phyloP scores from a whole-genome alignment of 2,888 invertebrate species.

The Zootermopsis nevadensis region DNA sequence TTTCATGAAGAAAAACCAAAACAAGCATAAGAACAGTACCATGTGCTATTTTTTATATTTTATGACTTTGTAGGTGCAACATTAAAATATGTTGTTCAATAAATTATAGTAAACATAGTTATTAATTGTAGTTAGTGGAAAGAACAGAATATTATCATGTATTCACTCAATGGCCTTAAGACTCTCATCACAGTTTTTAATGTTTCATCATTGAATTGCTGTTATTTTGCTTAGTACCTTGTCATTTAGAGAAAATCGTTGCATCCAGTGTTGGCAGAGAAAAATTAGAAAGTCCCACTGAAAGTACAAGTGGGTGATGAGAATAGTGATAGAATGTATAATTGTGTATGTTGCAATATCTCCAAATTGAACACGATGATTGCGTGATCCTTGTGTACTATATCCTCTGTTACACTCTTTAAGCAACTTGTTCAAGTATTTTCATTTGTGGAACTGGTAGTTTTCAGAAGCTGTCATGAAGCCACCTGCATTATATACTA shows the following conservation, averaged over 20 bases:
- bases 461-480: not conserved
- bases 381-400: not conserved
- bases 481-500: not conserved
- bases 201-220: constrained; percentile 37
- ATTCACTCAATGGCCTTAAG: constrained; percentile 52
- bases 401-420: not conserved
- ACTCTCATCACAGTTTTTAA: constrained; percentile 45
- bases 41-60: constrained; percentile 53
- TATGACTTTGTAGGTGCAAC: constrained; percentile 48
- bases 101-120: constrained; percentile 41
- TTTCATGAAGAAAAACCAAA: constrained; percentile 40
- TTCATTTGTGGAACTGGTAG: not conserved
- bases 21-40: constrained; percentile 43
- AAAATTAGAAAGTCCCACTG: too few species aligned
- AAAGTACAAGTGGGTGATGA: not conserved
- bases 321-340: not conserved
- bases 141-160: constrained; percentile 39
- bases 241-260: not conserved
- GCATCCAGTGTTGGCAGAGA: not conserved
- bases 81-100: constrained; percentile 47
- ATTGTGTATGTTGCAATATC: not conserved
- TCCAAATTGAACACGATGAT: not conserved
- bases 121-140: constrained; percentile 44
- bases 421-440: not conserved
- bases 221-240: constrained; percentile 45